phyloP scores from a whole-genome alignment of 2,797 vertebrate genomes.

The Microchirus variegatus region DNA sequence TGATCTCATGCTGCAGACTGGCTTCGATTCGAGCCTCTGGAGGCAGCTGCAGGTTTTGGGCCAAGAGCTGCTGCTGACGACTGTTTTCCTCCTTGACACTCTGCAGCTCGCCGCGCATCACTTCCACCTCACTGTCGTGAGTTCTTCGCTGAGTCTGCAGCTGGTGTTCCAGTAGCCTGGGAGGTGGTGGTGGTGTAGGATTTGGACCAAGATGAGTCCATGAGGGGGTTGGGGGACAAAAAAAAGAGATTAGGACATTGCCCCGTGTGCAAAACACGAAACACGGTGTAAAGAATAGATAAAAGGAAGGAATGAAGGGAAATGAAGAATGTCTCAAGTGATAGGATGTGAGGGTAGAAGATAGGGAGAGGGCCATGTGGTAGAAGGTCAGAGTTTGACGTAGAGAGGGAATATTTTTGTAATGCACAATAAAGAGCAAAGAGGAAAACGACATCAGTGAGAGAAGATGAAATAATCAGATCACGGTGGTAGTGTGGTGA shows the following conservation, averaged over 20 bases:
- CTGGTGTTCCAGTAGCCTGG: conserved; percentile 94
- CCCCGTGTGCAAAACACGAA: background rate
- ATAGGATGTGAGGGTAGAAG: background rate
- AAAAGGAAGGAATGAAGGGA: background rate
- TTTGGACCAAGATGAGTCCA: background rate
- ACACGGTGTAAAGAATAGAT: background rate
- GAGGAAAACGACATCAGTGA: conserved; percentile 5
- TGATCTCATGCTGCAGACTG: conserved; percentile 98
- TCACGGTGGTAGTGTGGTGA: background rate
- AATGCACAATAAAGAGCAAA: background rate
- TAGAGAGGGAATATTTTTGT: background rate
- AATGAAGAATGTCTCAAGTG: background rate
- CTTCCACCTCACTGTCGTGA: conserved; percentile 90
- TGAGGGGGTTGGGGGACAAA: too few species aligned
- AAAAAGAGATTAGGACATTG: background rate
- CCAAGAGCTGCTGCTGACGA: conserved; percentile 95
- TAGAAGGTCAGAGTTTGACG: background rate
- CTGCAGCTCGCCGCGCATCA: conserved; percentile 91
- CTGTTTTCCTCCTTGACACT: conserved; percentile 97
- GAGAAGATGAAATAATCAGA: background rate
- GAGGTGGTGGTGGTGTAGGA: background rate
- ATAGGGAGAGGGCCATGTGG: background rate
- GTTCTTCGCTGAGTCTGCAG: conserved; percentile 91
- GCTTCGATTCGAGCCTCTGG: conserved; percentile 96
- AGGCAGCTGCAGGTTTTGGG: conserved; percentile 96